Conservation (phyloP, 2,888 invertebrate species). For the Aspidapion aeneum region DNA sequence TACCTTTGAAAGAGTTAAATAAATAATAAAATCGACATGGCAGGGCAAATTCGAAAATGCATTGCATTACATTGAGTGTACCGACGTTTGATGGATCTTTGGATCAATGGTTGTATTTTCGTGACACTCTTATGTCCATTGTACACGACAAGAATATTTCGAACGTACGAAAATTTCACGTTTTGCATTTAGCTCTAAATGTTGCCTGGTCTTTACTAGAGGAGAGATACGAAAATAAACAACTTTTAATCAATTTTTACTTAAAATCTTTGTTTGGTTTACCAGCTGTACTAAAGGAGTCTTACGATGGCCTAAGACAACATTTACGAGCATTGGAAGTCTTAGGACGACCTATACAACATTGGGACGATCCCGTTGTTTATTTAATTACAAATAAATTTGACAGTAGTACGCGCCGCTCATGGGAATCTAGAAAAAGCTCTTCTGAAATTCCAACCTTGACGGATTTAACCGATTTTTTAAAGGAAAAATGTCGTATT, state of each 20-base stretch:
- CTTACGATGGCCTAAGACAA: slow-evolving; percentile 4
- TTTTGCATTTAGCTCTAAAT: slow-evolving; percentile 12
- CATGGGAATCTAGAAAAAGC: background rate
- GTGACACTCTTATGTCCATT: background rate
- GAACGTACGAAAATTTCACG: slow-evolving; percentile 20
- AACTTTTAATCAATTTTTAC: slow-evolving; percentile 16
- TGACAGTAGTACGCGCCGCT: background rate
- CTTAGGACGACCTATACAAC: slow-evolving; percentile 12
- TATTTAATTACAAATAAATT: slow-evolving; percentile 6
- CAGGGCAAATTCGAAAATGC: too few relatives aligned
- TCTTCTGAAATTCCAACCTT: background rate
- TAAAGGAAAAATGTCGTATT: background rate
- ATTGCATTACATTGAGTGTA: too few relatives aligned
- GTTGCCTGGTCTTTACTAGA: slow-evolving; percentile 19
- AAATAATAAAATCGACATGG: too few relatives aligned
- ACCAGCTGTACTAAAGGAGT: slow-evolving; percentile 16
- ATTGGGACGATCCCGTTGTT: slow-evolving; percentile 21
- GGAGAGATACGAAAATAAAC: slow-evolving; percentile 21
- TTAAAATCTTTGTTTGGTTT: slow-evolving; percentile 19
- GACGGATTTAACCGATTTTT: background rate
- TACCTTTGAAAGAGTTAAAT: too few relatives aligned
- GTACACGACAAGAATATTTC: slow-evolving; percentile 8
- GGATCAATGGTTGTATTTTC: background rate
- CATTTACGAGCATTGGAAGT: slow-evolving; percentile 14
- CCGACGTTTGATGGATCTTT: background rate